These are phyloP conservation scores for Tetranychus piercei DNA, from an alignment of 2,888 invertebrate genomes.

Conservation along the genomic window DNA sequence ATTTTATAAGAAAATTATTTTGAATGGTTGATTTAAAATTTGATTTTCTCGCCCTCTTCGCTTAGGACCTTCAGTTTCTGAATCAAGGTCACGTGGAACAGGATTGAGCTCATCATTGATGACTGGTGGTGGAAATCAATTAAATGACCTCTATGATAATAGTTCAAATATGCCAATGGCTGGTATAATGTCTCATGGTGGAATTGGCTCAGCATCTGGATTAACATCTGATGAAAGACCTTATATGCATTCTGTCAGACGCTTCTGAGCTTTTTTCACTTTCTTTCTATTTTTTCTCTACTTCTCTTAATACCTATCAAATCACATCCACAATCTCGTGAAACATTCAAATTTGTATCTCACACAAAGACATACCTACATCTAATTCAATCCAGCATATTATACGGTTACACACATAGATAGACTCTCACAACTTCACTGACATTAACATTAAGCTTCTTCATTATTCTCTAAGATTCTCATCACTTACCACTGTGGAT, in stretches of 20 bases:
- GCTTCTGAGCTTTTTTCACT: background rate
- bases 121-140: background rate
- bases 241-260: constrained; percentile 6
- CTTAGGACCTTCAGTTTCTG: constrained; percentile 5
- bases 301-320: background rate
- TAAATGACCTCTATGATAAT: constrained; percentile 2
- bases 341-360: background rate
- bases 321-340: background rate
- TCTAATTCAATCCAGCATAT: no score
- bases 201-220: background rate
- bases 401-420: no score
- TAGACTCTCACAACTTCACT: no score
- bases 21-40: background rate
- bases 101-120: constrained; percentile 3
- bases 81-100: constrained; percentile 6
- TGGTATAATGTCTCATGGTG: constrained; percentile 7
- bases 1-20: background rate
- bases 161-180: constrained; percentile 9
- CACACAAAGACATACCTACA: background rate
- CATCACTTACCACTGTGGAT: no score
- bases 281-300: background rate
- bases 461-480: no score
- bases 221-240: constrained; percentile 3
- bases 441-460: no score
- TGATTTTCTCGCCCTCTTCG: no score